Evolutionary conservation across 2,888 invertebrate genomes (phyloP), one percentile per base, ranked within the genome.

Genomic region (Arge pagana): DNA sequence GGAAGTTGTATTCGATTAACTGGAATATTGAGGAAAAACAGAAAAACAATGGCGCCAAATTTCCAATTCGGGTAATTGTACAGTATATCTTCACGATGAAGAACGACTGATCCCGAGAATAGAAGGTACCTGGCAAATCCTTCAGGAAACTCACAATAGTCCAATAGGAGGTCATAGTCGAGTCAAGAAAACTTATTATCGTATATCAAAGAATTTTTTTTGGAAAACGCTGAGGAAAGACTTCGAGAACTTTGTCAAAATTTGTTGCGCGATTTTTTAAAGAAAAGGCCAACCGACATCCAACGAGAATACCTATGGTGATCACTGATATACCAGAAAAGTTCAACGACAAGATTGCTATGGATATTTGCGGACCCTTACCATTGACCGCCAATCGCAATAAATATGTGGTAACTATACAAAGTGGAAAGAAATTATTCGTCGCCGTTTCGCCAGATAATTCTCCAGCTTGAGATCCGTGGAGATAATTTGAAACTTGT

Each of bases 131-230:
- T 10, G 36, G 15, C 16, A 41, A 16, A 50, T 55, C 11, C n/a
- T 67, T 1, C 15, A 50, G 16, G 48, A 56, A 13, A 57, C 57
- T 36, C 68, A 67, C 51, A 53, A 59, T 24, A 42, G 58, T 16
- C 56, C 58, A 2, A 49, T 60, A 6, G 55, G 58, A 13, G 62
- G 66, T 10, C 70, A 71, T 55, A 60, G 54, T 24, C 67, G 68
- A n/a, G 49, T 61, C n/a, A 56, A 65, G 10, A 62, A 64, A 48
- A 70, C 69, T 0, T 51, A 53, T 4, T 50, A 49, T n/a, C 11
- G 49, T 11, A 56, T 70, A 8, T 39, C 54, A 31, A 26, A 52
- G 30, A 33, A 53, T 18, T 67, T 60, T 52, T 64, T 58, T 35
- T 68, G 68, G 68, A 58, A 54, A 8, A 52, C 39, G 1, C 57